phyloP scores from a whole-genome alignment of 2,113 vertebrate species.

The Lagenorhynchus albirostris region DNA sequence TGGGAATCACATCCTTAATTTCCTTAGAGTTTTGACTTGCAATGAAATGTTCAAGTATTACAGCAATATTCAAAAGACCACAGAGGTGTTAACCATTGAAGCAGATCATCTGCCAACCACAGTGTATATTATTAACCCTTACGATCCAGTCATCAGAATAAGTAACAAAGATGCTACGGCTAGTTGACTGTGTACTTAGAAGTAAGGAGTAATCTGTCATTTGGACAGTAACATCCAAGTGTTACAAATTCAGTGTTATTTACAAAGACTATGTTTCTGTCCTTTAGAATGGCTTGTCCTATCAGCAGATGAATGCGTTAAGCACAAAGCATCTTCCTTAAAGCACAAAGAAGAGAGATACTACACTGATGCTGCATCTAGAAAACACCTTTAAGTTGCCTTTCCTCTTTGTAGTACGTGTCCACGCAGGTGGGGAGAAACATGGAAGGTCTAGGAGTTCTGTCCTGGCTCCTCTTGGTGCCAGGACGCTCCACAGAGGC shows the following conservation, averaged over 20 bases:
- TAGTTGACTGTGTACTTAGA: not conserved
- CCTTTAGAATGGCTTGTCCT: slow-evolving; percentile 20
- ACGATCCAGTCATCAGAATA: not conserved
- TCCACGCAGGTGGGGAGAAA: not conserved
- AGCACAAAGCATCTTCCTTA: slow-evolving; percentile 78
- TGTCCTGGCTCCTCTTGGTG: not conserved
- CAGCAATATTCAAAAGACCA: slow-evolving; percentile 92
- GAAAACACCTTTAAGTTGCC: slow-evolving; percentile 47
- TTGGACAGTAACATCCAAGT: not conserved
- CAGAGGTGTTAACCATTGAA: slow-evolving; percentile 65
- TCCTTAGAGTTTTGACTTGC: slow-evolving; percentile 64
- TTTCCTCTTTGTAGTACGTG: slow-evolving; percentile 43
- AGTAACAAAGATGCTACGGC: not conserved
- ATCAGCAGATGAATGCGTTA: slow-evolving; percentile 49
- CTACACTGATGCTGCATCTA: slow-evolving; percentile 23
- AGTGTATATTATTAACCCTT: not conserved
- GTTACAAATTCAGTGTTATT: slow-evolving; percentile 18
- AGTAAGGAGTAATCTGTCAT: not conserved
- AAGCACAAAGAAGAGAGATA: slow-evolving; percentile 79
- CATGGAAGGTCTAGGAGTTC: not conserved
- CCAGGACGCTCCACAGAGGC: not conserved
- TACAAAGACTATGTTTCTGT: slow-evolving; percentile 24
- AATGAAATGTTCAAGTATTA: slow-evolving; percentile 89
- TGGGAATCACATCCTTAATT: slow-evolving; percentile 83
- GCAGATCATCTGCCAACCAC: slow-evolving; percentile 55